Conservation (phyloP, 2,113 vertebrate genomes). For the Otis tarda region DNA sequence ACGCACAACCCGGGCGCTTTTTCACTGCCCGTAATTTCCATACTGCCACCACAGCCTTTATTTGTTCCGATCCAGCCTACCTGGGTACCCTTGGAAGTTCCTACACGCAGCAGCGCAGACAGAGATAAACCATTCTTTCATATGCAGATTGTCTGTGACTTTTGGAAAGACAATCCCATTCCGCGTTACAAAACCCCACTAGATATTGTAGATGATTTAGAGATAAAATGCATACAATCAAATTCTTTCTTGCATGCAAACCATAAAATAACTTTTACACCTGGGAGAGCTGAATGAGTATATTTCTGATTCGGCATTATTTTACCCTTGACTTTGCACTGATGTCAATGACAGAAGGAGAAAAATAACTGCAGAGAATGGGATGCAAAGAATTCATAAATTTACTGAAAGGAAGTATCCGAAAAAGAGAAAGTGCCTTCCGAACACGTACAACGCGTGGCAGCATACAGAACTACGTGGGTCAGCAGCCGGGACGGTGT, state of each 20-base stretch:
- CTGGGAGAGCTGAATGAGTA: conserved; percentile 35
- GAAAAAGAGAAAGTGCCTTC: conserved; percentile 1
- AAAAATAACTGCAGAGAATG: conserved; percentile 2
- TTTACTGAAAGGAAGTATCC: neutral
- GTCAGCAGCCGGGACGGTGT: conserved; percentile 36
- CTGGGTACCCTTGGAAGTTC: neutral
- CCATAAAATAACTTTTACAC: conserved; percentile 55
- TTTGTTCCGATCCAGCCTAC: neutral
- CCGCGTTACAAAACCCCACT: neutral
- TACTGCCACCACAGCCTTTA: neutral
- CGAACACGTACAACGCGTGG: neutral
- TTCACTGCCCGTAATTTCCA: neutral
- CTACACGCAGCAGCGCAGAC: neutral
- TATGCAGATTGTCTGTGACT: neutral
- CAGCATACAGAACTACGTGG: neutral
- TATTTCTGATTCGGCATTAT: conserved; percentile 12
- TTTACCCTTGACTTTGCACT: conserved; percentile 56
- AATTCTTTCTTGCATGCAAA: conserved; percentile 43
- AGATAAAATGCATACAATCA: conserved; percentile 5
- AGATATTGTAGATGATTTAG: neutral
- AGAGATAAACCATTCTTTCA: neutral
- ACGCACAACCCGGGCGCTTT: neutral
- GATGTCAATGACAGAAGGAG: conserved; percentile 31
- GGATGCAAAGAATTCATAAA: conserved; percentile 24
- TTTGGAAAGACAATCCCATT: neutral